Percentiles rank a stretch among this genome's conserved stretches.
These are phyloP conservation scores for Hephaestus fuliginosus DNA, from an alignment of 2,797 vertebrate species.

Conservation along the genomic window DNA sequence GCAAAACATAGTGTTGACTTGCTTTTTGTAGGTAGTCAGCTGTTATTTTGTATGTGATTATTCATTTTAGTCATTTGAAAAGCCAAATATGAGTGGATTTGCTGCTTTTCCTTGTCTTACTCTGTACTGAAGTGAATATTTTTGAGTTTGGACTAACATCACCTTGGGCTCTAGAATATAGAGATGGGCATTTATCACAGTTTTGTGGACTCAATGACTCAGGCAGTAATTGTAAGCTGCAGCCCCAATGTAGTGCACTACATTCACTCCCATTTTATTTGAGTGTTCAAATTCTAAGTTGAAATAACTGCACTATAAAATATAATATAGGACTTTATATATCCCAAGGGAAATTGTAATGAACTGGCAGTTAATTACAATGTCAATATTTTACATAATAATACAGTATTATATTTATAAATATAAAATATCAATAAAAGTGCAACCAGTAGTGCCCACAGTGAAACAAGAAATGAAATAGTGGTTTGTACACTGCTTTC, in stretches of 20 bases:
- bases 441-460: background rate
- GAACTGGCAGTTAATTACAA: too few relatives aligned
- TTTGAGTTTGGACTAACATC: background rate
- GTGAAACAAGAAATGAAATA: background rate
- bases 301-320: background rate
- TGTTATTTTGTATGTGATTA: background rate
- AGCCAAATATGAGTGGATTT: background rate
- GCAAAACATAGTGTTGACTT: background rate
- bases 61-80: background rate
- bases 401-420: too few relatives aligned
- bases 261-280: background rate
- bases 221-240: too few relatives aligned
- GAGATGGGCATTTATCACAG: background rate
- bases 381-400: too few relatives aligned
- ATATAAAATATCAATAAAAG: too few relatives aligned
- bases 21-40: background rate
- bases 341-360: too few relatives aligned
- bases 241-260: background rate
- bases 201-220: background rate
- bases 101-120: background rate
- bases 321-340: too few relatives aligned
- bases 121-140: background rate
- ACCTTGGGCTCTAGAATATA: background rate
- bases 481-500: background rate
- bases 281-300: background rate